A percentile compares a stretch with the other conserved stretches of the same genome.
Conservation (phyloP, 2,113 vertebrate genomes). For the Chinchilla lanigera region DNA sequence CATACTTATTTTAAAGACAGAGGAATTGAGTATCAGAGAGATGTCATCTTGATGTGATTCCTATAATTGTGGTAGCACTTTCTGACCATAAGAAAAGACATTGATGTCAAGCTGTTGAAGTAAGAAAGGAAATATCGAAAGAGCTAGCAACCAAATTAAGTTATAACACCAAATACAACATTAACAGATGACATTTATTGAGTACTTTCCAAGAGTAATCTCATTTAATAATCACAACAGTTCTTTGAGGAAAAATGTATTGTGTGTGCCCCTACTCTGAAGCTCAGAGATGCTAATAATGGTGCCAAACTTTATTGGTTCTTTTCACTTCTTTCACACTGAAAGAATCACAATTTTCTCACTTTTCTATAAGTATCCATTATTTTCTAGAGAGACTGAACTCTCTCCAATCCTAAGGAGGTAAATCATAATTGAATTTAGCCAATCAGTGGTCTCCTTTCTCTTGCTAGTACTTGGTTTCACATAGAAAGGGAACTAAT, state of each 20-base stretch:
- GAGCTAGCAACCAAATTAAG: neutral
- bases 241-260: neutral
- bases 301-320: neutral
- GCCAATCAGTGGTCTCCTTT: neutral
- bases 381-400: neutral
- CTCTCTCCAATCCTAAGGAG: neutral
- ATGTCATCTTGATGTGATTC: neutral
- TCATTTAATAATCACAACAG: neutral
- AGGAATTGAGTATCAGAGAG: neutral
- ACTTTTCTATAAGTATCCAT: neutral
- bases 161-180: neutral
- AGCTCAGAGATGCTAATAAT: conserved; percentile 13
- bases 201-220: neutral
- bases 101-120: neutral
- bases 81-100: neutral
- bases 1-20: neutral
- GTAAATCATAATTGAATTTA: conserved; percentile 7
- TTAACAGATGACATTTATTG: conserved; percentile 23
- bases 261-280: neutral
- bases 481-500: neutral
- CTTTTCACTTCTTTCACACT: neutral
- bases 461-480: neutral
- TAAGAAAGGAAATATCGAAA: conserved; percentile 30
- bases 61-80: neutral
- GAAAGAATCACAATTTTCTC: neutral